Conservation (phyloP, 2,888 invertebrate species). For the Harpalus rufipes region DNA sequence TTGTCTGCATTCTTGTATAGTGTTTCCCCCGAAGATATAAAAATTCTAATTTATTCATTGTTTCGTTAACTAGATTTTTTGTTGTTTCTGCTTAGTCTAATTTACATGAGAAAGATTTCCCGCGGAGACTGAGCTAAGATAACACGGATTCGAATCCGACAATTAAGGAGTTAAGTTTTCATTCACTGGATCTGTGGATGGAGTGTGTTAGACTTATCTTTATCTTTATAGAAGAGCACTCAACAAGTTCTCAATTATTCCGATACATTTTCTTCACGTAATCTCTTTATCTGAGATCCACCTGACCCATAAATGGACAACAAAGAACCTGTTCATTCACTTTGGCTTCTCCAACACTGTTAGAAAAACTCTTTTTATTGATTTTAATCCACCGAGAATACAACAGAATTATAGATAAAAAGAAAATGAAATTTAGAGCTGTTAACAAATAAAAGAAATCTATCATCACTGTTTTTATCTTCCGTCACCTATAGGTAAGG, state of each 20-base stretch:
- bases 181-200: conserved; percentile 5
- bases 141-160: conserved; percentile 23
- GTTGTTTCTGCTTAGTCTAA: conserved; percentile 43
- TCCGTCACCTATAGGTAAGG: no score
- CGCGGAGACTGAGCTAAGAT: conserved; percentile 10
- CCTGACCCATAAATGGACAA: conserved; percentile 53
- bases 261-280: conserved; percentile 50
- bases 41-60: conserved; percentile 55
- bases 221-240: conserved; percentile 45
- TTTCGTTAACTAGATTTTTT: conserved; percentile 50
- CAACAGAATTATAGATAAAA: not conserved
- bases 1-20: conserved; percentile 37
- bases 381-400: not conserved
- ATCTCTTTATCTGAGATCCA: conserved; percentile 41
- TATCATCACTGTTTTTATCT: no score
- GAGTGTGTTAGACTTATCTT: conserved; percentile 13
- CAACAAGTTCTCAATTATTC: conserved; percentile 51
- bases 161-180: conserved; percentile 30
- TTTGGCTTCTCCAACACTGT: not conserved
- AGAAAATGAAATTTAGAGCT: not conserved
- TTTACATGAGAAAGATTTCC: conserved; percentile 49
- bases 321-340: conserved; percentile 39
- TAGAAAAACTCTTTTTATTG: not conserved
- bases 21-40: conserved; percentile 29
- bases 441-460: no score